Base-by-base conservation (phyloP, 2,797 vertebrate species). In the Synaphobranchus kaupii region DNA sequence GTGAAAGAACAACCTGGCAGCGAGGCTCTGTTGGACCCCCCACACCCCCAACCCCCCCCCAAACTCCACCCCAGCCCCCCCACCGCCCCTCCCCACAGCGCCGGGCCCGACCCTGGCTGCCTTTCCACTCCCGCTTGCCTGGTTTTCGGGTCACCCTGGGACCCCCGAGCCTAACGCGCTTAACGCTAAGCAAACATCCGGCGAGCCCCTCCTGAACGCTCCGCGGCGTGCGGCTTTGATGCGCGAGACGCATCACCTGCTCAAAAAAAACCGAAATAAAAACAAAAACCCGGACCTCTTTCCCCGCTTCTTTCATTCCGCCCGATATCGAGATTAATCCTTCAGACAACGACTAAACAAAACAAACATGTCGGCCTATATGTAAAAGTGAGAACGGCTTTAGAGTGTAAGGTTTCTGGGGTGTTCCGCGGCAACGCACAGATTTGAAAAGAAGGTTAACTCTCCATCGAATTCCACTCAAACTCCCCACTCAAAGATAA, bases 181-280 rank as follows among this genome's bases (percentile, higher is more conserved):
- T 66, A 25, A 88, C 31, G 66, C 89, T 81, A 90, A 90, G 86
- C 85, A 89, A 90, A 89, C 34, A 10, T 48, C 87, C 84, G 80
- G 13, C 48, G 22, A 28, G 1, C 6, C 39, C n/a, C 63, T 52
- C n/a, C 39, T 7, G 10, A n/a, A 47, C 17, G 1, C 58, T 84
- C 12, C 4, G 0, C 1, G 17, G 31, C 28, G 12, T 10, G 10
- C 6, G 6, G 39, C 39, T 78, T 47, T 47, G 73, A 78, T 47
- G 13, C 6, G 44, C 44, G 44, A 39, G 39, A 48, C 20, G 7
- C 76, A 48, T 80, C 76, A 80, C 76, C 76, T 80, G 44, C 17
- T 20, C 44, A 39, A 78, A 20, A 31, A 47, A 80, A 80, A 48
- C 0, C 58, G 0, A 20, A 39, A 39, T 9, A 63, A 63, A 63